phyloP scores from a whole-genome alignment of 2,113 vertebrate species.

The Corynorhinus townsendii region DNA sequence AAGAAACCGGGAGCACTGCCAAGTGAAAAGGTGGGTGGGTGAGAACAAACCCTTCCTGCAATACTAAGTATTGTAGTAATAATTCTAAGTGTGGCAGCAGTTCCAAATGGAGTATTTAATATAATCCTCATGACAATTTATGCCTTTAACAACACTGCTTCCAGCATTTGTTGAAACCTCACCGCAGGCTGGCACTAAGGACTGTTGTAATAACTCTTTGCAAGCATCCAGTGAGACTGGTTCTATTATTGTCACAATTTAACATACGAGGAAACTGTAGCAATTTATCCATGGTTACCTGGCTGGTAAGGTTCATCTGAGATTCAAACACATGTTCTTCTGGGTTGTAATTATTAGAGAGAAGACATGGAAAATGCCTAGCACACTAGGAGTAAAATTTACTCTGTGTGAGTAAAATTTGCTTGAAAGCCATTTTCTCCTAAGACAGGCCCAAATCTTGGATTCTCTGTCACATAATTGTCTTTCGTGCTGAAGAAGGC shows the following conservation, averaged over 20 bases:
- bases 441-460: background rate
- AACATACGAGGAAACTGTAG: background rate
- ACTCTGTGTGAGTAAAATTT: background rate
- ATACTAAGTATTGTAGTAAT: background rate
- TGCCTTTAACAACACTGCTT: background rate
- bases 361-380: background rate
- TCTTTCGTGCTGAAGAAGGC: conserved; percentile 33
- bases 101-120: background rate
- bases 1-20: background rate
- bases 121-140: background rate
- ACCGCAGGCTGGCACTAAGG: too few relatives aligned
- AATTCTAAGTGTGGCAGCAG: background rate
- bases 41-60: background rate
- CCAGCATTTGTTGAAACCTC: background rate
- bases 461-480: conserved; percentile 1
- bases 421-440: background rate
- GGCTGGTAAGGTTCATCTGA: background rate
- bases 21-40: background rate
- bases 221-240: background rate
- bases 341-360: background rate
- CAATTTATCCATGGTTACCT: background rate
- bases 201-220: background rate
- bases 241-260: background rate
- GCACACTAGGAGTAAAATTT: too few relatives aligned
- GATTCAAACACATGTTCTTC: background rate